These are phyloP conservation scores for Phalangium opilio DNA, from an alignment of 2,888 invertebrate genomes.

Conservation along the genomic window DNA sequence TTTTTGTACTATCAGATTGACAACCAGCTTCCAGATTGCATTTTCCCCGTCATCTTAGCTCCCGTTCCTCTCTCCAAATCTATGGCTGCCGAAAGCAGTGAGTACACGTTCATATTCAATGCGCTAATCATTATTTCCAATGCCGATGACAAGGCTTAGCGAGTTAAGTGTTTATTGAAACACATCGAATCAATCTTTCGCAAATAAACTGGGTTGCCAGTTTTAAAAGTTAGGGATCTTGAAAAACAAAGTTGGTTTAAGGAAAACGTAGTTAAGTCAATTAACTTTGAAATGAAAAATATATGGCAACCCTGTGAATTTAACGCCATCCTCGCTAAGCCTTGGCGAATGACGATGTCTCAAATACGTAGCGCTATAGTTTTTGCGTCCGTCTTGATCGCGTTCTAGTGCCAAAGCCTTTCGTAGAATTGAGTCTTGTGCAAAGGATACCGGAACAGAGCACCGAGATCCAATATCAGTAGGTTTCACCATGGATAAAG, in stretches of 20 bases:
- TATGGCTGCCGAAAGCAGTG: constrained; percentile 65
- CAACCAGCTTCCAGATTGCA: constrained; percentile 79
- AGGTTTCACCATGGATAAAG: no score
- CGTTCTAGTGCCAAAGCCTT: constrained; percentile 73
- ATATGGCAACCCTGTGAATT: no score
- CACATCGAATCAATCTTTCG: no score
- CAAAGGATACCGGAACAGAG: constrained; percentile 78
- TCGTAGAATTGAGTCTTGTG: constrained; percentile 84
- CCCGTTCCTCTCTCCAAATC: constrained; percentile 90
- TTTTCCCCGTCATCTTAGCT: constrained; percentile 86
- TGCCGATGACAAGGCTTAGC: neutral
- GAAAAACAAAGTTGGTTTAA: no score
- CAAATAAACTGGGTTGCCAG: no score
- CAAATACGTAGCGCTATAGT: constrained; percentile 9
- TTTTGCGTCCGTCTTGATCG: constrained; percentile 17
- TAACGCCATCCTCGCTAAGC: no score
- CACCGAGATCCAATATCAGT: constrained; percentile 71
- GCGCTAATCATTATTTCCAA: neutral
- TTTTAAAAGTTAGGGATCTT: no score
- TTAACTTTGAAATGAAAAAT: no score
- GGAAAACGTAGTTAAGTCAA: no score
- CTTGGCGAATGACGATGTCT: constrained; percentile 6
- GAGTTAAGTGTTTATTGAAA: no score
- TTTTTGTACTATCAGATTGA: constrained; percentile 66
- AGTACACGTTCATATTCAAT: constrained; percentile 17